These are phyloP conservation scores for Acestrorhynchus altus DNA, from an alignment of 2,797 vertebrate species.

Conservation along the genomic window DNA sequence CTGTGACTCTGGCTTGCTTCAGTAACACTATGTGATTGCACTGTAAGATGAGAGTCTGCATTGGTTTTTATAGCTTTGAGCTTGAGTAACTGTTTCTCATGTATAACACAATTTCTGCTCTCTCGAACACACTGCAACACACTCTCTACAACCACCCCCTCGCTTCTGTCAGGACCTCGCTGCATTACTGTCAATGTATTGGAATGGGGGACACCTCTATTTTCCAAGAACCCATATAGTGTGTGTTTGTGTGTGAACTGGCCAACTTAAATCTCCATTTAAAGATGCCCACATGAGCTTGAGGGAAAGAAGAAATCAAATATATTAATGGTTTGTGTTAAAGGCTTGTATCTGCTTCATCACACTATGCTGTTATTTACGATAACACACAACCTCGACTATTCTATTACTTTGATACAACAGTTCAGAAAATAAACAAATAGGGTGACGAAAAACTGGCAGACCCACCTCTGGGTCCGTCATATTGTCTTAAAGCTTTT, in stretches of 20 bases:
- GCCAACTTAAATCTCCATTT: neutral
- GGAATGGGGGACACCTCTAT: slow-evolving; percentile 10
- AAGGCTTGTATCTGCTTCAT: too few relatives aligned
- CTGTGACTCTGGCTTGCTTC: slow-evolving; percentile 32
- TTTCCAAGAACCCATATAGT: neutral
- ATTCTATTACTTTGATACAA: too few relatives aligned
- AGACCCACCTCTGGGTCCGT: too few relatives aligned
- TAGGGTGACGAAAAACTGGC: too few relatives aligned
- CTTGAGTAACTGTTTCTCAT: slow-evolving; percentile 48
- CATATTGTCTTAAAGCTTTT: too few relatives aligned
- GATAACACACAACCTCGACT: too few relatives aligned
- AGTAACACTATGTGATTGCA: slow-evolving; percentile 46
- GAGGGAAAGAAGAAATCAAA: too few relatives aligned
- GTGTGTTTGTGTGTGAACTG: neutral
- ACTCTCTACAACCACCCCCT: slow-evolving; percentile 19
- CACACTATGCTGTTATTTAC: too few relatives aligned
- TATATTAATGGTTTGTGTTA: too few relatives aligned
- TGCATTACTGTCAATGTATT: slow-evolving; percentile 36
- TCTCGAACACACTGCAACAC: slow-evolving; percentile 43
- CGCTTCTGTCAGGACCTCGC: slow-evolving; percentile 41
- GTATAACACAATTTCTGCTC: slow-evolving; percentile 42
- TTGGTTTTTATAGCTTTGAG: slow-evolving; percentile 40
- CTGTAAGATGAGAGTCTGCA: slow-evolving; percentile 42
- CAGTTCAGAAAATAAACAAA: too few relatives aligned
- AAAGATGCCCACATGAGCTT: too few relatives aligned